These are phyloP conservation scores for Archilochus colubris DNA, from an alignment of 2,113 vertebrate genomes.

Conservation along the genomic window DNA sequence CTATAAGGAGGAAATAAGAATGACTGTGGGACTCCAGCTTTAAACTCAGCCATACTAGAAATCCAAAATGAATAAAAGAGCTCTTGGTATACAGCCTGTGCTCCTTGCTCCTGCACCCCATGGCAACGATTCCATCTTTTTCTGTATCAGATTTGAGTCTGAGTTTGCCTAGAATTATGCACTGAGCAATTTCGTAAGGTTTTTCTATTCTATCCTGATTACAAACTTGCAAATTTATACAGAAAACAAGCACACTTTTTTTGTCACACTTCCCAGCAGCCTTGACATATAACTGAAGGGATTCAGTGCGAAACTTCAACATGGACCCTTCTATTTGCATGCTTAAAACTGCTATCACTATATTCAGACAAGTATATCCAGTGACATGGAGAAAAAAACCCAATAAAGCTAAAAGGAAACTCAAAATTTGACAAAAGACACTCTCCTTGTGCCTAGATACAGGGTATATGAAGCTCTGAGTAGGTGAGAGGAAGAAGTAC, in stretches of 20 bases:
- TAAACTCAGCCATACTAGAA: background rate
- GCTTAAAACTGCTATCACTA: conserved; percentile 22
- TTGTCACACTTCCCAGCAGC: background rate
- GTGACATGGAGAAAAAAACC: background rate
- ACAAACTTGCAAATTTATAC: background rate
- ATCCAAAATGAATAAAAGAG: background rate
- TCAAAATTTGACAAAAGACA: background rate
- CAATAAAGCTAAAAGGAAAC: background rate
- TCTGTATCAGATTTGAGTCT: background rate
- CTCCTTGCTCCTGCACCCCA: background rate
- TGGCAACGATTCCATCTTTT: background rate
- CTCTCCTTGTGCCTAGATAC: background rate
- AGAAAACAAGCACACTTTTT: conserved; percentile 18
- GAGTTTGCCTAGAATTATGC: background rate
- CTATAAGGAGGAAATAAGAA: background rate
- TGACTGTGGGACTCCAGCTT: background rate
- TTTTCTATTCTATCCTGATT: background rate
- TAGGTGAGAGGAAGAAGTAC: background rate
- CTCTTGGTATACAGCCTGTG: background rate
- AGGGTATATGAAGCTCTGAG: background rate
- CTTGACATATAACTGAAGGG: conserved; percentile 1
- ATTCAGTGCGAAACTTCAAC: background rate
- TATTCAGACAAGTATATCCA: background rate
- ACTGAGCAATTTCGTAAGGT: background rate
- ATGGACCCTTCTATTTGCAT: background rate